Conservation (phyloP, 2,797 vertebrate species). For the Atherinosoma microstoma region DNA sequence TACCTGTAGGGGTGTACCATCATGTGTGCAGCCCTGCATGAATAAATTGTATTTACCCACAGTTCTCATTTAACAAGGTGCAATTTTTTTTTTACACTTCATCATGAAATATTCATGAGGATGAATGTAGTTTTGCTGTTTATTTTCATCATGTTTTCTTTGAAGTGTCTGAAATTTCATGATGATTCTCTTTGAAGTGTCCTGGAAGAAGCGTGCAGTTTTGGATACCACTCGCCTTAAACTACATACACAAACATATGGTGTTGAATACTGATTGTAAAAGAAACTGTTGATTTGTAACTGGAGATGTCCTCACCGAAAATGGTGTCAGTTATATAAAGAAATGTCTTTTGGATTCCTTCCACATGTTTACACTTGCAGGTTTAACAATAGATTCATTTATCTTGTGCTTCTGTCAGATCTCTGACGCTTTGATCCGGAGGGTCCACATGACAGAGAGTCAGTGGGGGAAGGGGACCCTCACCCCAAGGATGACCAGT, state of each 20-base stretch:
- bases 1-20: not conserved
- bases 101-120: not conserved
- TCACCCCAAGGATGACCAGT: constrained; percentile 96
- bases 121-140: not conserved
- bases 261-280: not conserved
- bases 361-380: not conserved
- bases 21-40: not conserved
- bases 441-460: constrained; percentile 96
- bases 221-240: not conserved
- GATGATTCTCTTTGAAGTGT: not conserved
- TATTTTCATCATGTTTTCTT: not conserved
- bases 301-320: not conserved
- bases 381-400: not conserved
- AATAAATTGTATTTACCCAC: not conserved
- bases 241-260: not conserved
- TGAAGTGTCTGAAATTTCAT: not conserved
- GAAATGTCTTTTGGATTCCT: not conserved
- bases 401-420: constrained; percentile 78
- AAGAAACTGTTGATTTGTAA: not conserved
- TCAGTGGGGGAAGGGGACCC: constrained; percentile 97
- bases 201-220: not conserved
- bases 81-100: not conserved
- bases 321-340: not conserved
- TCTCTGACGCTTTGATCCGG: constrained; percentile 96
- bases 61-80: not conserved